phyloP scores from a whole-genome alignment of 2,113 vertebrate genomes.

The Bubo blakistoni region DNA sequence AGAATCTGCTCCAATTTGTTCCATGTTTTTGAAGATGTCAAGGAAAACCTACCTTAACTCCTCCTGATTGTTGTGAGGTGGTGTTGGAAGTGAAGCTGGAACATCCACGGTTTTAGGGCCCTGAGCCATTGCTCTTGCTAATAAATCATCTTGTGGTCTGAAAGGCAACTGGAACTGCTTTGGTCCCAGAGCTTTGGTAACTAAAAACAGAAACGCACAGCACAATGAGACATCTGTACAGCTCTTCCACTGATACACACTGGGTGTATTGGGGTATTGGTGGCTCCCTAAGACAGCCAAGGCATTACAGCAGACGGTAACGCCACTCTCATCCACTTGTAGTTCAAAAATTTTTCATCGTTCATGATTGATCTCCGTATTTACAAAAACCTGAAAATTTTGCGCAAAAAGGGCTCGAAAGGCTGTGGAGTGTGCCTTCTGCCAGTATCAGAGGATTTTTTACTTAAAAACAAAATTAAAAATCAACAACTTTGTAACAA shows the following conservation, averaged over 20 bases:
- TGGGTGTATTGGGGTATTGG: neutral
- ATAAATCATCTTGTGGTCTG: conserved; percentile 83
- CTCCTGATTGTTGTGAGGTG: conserved; percentile 96
- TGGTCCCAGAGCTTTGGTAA: conserved; percentile 87
- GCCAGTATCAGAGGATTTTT: neutral
- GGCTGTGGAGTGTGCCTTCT: neutral
- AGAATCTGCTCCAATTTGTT: neutral
- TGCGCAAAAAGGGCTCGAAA: neutral
- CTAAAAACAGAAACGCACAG: conserved; percentile 67
- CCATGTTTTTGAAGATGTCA: neutral
- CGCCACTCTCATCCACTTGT: neutral
- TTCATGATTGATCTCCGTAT: neutral
- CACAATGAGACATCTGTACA: neutral
- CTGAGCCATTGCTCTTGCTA: conserved; percentile 84
- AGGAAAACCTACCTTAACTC: conserved; percentile 84
- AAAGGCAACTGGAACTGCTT: conserved; percentile 90
- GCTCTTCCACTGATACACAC: neutral
- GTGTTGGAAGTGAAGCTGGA: conserved; percentile 93
- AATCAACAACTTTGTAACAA: neutral
- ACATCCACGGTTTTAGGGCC: conserved; percentile 90
- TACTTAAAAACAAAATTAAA: neutral
- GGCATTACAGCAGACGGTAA: neutral
- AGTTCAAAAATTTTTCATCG: neutral
- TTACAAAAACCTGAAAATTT: neutral
- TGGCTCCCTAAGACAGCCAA: neutral